Base-by-base conservation (phyloP, 2,113 vertebrate species). In the Myotis brandtii region DNA sequence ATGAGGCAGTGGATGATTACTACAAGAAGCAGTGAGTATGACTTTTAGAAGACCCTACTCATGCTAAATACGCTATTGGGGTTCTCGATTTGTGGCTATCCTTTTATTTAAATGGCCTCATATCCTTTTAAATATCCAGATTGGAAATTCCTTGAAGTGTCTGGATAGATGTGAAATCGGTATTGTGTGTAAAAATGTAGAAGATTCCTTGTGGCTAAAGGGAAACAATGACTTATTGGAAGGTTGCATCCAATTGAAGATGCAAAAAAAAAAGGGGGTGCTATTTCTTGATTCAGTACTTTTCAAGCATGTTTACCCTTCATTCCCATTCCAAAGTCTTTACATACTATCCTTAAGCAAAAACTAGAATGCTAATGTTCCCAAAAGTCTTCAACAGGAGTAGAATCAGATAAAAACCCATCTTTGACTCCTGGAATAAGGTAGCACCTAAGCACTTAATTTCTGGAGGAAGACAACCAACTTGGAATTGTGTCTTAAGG, bases 21-120 rank as follows among this genome's bases (percentile, higher is more conserved):
- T 87, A 25, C 67, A 1, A 70, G 1, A 18, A 83, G n/a, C 62
- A 97, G 96, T 98, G 93, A 98, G 97, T 97, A 96, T 89, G 40
- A 80, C 69, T 95, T 59, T 94, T 75, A 62, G 90, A 88, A 95
- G 30, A 93, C 59, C 9, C 69, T 95, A 40, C 21, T 80, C 66
- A n/a, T 56, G 70, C 81, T 82, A 94, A 85, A 54, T 46, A 80
- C 84, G 32, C 30, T 79, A 34, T 21, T 82, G 17, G 17, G 5
- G 3, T 59, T 89, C 67, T n/a, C 83, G 9, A 83, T 86, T 72
- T 79, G 5, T 77, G 76, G 52, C 5, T 77, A 32, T 90, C 62
- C 11, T 86, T 94, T 93, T 70, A 81, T 76, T 73, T 94, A 83
- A 96, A 56, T 91, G 27, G 13, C 43, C 21, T 56, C n/a, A 27